phyloP scores from a whole-genome alignment of 2,113 vertebrate genomes.

The Plotosus lineatus region DNA sequence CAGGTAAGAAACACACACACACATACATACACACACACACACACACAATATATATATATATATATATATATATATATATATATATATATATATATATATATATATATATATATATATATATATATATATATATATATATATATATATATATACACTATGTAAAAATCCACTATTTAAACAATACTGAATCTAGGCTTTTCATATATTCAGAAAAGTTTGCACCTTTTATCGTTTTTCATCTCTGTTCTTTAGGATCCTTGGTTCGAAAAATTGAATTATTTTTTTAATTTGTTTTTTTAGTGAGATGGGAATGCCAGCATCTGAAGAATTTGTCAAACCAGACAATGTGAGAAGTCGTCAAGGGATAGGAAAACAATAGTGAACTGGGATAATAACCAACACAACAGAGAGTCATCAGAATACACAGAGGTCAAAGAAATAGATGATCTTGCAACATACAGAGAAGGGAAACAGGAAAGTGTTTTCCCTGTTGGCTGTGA shows the following conservation, averaged over 20 bases:
- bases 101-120: no score
- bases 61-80: no score
- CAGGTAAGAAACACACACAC: no score
- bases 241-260: neutral
- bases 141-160: no score
- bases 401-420: neutral
- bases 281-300: neutral
- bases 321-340: neutral
- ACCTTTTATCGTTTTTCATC: constrained; percentile 16
- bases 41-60: no score
- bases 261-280: neutral
- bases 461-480: neutral
- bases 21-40: no score
- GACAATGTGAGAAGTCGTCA: no score
- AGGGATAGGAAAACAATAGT: no score
- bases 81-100: no score
- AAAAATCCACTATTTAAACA: no score
- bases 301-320: neutral
- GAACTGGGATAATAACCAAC: no score
- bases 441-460: neutral
- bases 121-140: no score
- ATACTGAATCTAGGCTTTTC: neutral
- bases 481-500: neutral
- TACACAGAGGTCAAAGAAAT: neutral
- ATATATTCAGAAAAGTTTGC: neutral